Evolutionary conservation across 2,797 vertebrate species (phyloP).

Genomic region (Pteropus rufus): DNA sequence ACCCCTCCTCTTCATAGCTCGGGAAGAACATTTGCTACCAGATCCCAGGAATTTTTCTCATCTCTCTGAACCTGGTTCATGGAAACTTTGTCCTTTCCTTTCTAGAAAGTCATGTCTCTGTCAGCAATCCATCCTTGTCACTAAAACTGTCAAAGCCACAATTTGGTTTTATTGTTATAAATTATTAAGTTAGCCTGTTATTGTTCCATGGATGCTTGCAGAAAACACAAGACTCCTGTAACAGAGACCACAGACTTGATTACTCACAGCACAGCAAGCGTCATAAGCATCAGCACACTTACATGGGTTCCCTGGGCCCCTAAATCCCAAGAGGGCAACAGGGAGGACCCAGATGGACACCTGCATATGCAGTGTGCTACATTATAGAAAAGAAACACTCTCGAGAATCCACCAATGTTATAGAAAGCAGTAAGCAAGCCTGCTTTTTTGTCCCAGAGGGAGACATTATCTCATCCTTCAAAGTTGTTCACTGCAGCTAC

Average conservation of each 20-base stretch:
- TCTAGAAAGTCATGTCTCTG: neutral
- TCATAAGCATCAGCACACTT: neutral
- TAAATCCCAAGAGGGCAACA: neutral
- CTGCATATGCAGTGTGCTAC: neutral
- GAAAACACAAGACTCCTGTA: neutral
- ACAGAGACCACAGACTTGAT: neutral
- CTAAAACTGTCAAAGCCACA: neutral
- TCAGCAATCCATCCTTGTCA: neutral
- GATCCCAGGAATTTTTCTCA: neutral
- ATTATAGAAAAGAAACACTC: neutral
- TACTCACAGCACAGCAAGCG: neutral
- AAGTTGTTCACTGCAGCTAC: neutral
- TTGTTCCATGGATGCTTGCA: neutral
- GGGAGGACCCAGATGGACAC: neutral
- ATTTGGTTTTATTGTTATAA: conserved; percentile 8
- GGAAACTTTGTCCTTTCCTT: neutral
- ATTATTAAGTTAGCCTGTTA: neutral
- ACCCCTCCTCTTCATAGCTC: no score
- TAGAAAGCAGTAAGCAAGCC: neutral
- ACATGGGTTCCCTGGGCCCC: neutral
- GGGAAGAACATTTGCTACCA: neutral
- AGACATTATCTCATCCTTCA: neutral
- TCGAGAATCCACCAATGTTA: conserved; percentile 2
- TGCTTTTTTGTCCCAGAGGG: neutral
- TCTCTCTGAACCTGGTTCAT: neutral